A percentile compares a stretch with the other conserved stretches of the same genome.
These are phyloP conservation scores for Scomber colias DNA, from an alignment of 2,113 vertebrate species.

Conservation along the genomic window DNA sequence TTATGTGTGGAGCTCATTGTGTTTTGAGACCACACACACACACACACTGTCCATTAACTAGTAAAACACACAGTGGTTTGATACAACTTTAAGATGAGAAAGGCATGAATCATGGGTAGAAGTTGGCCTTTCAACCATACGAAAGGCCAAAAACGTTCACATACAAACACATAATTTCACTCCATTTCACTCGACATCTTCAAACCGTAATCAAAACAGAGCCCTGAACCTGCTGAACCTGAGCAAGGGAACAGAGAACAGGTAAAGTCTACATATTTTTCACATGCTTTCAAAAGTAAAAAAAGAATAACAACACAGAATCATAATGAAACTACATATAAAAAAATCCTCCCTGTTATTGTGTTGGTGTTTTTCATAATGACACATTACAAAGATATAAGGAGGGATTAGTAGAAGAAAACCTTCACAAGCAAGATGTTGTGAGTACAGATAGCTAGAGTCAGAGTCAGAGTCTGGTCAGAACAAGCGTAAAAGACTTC, in stretches of 20 bases:
- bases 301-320: too few relatives aligned
- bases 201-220: constrained; percentile 28
- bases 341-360: too few relatives aligned
- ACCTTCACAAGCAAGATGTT: neutral
- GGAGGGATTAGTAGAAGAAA: neutral
- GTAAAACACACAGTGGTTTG: constrained; percentile 2
- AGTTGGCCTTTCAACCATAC: neutral
- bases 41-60: neutral
- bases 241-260: constrained; percentile 1
- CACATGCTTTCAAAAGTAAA: neutral
- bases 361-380: constrained; percentile 16
- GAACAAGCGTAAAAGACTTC: neutral
- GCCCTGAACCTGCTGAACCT: neutral
- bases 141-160: constrained; percentile 28
- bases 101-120: constrained; percentile 18
- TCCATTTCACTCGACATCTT: neutral
- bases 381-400: constrained; percentile 9
- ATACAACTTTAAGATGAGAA: constrained; percentile 4
- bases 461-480: neutral
- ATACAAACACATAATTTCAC: constrained; percentile 39
- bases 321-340: too few relatives aligned
- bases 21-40: neutral
- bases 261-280: neutral
- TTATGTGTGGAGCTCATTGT: neutral
- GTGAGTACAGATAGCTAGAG: neutral